Evolutionary conservation across 2,888 invertebrate genomes (phyloP), one percentile per base, ranked within the genome.

Genomic region (Sycophila texana): DNA sequence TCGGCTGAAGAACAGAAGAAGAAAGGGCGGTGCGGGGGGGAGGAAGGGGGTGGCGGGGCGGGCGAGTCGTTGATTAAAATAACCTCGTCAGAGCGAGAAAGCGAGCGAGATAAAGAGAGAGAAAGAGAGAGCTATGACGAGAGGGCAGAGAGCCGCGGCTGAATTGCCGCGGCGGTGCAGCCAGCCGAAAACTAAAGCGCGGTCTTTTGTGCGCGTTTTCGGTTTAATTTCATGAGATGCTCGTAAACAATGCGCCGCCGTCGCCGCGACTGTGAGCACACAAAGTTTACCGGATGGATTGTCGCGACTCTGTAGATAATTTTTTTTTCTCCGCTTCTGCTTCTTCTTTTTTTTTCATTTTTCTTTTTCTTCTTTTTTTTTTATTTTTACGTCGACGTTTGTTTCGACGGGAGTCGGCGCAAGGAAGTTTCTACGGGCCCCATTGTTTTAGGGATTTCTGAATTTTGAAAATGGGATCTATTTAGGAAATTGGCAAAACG

Each of bases 61-160:
- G 47, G 66, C n/a, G 74, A 66, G 79, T 84, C 85, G 86, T 84
- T 86, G 86, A 86, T 86, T 86, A 86, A 86, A 86, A 86, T 86
- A 86, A 86, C 84, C 84, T 86, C 84, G 86, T 86, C 86, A 85
- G n/a, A 16, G 67, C 16, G 51, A 39, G 39, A 39, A 7, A 39
- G 65, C 30, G 30, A 18, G 18, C 5, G 10, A 39, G 39, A 39
- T 5, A 39, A 7, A 39, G 39, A 39, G 39, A 39, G 39, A 39
- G 39, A 39, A 5, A 39, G 39, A 39, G 39, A 10, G 39, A 39
- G 39, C 39, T 5, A 39, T 5, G 39, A 39, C 10, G 39, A 4
- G 39, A 39, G 39, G 7, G 39, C 39, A 1, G 39, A 39, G 39
- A 7, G 10, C 39, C 18, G 30, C 63, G 12, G 16, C 22, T 39